Percentiles rank a stretch among this genome's conserved stretches.
Evolutionary conservation across 2,888 invertebrate species (phyloP).

Genomic region (Melolontha melolontha): DNA sequence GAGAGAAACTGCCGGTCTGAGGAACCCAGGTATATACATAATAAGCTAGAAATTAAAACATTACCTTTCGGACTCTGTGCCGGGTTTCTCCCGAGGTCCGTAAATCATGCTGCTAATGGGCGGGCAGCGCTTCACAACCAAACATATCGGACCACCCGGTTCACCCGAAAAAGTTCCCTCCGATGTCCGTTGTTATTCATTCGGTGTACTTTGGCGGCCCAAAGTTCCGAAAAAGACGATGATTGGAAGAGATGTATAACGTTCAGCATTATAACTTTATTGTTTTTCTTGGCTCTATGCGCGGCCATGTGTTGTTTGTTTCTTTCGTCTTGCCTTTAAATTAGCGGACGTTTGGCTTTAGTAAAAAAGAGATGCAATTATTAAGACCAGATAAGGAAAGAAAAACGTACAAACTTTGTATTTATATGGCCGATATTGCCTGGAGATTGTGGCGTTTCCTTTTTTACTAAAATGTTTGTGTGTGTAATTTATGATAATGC

Average conservation of each 20-base stretch:
- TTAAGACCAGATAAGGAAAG: slow-evolving; percentile 6
- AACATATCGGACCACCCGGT: slow-evolving; percentile 38
- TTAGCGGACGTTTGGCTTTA: slow-evolving; percentile 25
- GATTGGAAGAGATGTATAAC: slow-evolving; percentile 11
- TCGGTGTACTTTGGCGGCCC: background rate
- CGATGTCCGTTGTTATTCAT: background rate
- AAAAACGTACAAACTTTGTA: too few species aligned
- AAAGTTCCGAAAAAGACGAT: slow-evolving; percentile 28
- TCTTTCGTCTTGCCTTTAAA: slow-evolving; percentile 19
- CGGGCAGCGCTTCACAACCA: slow-evolving; percentile 44
- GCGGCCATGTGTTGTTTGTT: slow-evolving; percentile 13
- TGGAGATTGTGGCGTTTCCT: background rate
- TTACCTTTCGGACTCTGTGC: slow-evolving; percentile 46
- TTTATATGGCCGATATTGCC: too few species aligned
- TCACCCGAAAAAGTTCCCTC: slow-evolving; percentile 27
- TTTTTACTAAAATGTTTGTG: background rate
- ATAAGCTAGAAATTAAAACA: slow-evolving; percentile 52
- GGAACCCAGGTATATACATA: slow-evolving; percentile 22
- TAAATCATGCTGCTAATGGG: slow-evolving; percentile 53
- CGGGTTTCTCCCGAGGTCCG: slow-evolving; percentile 51
- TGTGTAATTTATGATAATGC: background rate
- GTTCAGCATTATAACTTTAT: slow-evolving; percentile 20
- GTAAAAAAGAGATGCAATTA: slow-evolving; percentile 18
- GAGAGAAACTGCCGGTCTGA: background rate
- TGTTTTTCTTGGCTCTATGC: slow-evolving; percentile 16